Percentiles rank a stretch among this genome's conserved stretches.
These are phyloP conservation scores for Engystomops pustulosus DNA, from an alignment of 2,113 vertebrate genomes.

Conservation along the genomic window DNA sequence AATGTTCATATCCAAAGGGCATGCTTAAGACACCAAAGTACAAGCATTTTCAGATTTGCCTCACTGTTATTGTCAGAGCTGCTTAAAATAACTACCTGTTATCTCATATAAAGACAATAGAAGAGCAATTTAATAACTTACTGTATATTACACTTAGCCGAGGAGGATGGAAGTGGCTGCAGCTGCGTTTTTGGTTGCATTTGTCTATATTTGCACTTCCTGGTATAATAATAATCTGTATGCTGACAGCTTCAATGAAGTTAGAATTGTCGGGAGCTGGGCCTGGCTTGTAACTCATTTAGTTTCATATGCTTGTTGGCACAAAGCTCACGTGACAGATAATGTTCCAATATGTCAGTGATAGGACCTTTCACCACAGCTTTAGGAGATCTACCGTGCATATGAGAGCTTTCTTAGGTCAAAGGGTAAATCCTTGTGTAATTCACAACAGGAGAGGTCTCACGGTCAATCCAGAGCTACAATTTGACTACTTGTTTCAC, in stretches of 20 bases:
- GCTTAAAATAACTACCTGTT: slow-evolving; percentile 14
- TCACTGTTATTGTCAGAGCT: background rate
- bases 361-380: slow-evolving; percentile 74
- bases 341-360: slow-evolving; percentile 78
- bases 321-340: slow-evolving; percentile 77
- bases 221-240: slow-evolving; percentile 69
- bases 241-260: slow-evolving; percentile 68
- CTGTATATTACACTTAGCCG: slow-evolving; percentile 6
- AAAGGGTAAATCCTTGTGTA: slow-evolving; percentile 83
- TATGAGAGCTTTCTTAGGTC: slow-evolving; percentile 75
- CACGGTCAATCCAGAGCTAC: slow-evolving; percentile 81
- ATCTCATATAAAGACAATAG: slow-evolving; percentile 56
- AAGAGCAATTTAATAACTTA: slow-evolving; percentile 15
- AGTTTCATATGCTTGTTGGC: slow-evolving; percentile 73
- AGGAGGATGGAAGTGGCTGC: background rate
- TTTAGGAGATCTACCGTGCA: slow-evolving; percentile 74
- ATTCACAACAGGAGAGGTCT: slow-evolving; percentile 83
- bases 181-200: slow-evolving; percentile 63
- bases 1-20: slow-evolving; percentile 3
- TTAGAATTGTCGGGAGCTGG: slow-evolving; percentile 67
- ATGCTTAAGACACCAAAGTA: background rate
- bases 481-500: slow-evolving; percentile 82
- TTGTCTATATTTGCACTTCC: slow-evolving; percentile 66
- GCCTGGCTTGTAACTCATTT: slow-evolving; percentile 69
- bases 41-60: background rate